phyloP scores from a whole-genome alignment of 2,888 invertebrate species.

The Eurois occulta region DNA sequence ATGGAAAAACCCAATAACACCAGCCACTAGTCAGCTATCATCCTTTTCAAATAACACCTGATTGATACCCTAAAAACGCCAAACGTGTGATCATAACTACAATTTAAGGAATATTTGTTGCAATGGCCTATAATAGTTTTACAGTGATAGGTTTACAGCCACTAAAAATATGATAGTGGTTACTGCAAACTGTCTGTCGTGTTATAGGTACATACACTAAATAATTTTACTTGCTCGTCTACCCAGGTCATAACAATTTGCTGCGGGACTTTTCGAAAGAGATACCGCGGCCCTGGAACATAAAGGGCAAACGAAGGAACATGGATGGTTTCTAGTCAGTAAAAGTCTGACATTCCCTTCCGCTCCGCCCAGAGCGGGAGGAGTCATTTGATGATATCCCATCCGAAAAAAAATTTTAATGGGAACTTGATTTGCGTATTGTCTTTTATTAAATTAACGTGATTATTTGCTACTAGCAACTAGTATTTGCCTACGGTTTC shows the following conservation, averaged over 20 bases:
- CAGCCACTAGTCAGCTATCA: neutral
- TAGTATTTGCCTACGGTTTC: neutral
- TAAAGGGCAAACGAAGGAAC: too few species aligned
- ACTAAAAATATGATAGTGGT: constrained; percentile 9
- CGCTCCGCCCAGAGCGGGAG: too few species aligned
- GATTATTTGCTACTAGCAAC: neutral
- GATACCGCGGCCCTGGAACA: too few species aligned
- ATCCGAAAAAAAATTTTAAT: too few species aligned
- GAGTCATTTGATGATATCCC: too few species aligned
- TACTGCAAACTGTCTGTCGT: constrained; percentile 6
- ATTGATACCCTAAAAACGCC: too few species aligned
- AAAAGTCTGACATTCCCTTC: too few species aligned
- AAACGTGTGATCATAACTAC: constrained; percentile 1
- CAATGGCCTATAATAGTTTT: constrained; percentile 1
- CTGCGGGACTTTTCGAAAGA: too few species aligned
- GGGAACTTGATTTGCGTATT: neutral
- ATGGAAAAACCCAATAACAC: too few species aligned
- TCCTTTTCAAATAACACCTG: neutral
- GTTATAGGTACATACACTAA: too few species aligned
- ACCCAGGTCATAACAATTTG: constrained; percentile 12
- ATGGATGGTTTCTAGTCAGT: too few species aligned
- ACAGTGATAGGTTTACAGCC: constrained; percentile 20
- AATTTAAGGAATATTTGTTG: constrained; percentile 7
- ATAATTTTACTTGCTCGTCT: constrained; percentile 7
- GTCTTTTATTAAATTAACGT: neutral